Evolutionary conservation across 2,888 invertebrate genomes (phyloP), one percentile per base, ranked within the genome.

Genomic region (Phyllotreta striolata): DNA sequence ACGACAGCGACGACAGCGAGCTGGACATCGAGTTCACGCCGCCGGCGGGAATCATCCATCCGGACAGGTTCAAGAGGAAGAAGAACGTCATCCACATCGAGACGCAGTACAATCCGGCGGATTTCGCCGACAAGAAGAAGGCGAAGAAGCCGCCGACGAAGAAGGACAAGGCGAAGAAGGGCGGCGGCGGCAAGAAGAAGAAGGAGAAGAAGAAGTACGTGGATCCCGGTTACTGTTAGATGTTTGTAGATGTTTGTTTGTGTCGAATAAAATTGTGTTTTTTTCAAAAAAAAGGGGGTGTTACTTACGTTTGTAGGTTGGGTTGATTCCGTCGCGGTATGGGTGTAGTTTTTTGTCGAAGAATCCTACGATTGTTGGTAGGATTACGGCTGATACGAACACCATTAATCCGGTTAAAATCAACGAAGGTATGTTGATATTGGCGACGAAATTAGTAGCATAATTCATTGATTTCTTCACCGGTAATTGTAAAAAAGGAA

Each of bases 1-100:
- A 66, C 3, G 70, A 72, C 1, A 85, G 85, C 0, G 85, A 85
- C 58, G 88, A 89, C 65, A 87, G 86, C 1, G 89, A 89, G 62
- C 85, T 89, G 79, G 89, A 90, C 72, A 88, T 90, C 43, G 89
- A 89, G 64, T 89, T 90, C 57, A 90, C 89, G 0, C 89, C 90
- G 0, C 90, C 90, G 0, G 89, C 88, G 44, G 90, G 88, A 0
- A 83, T 89, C 41, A 87, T 89, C 55, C 87, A 86, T 69, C 83
- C 88, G 1, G 83, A 86, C 62, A 82, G 85, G 0, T 82, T 86
- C 7, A 76, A 75, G 61, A 78, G 74, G 62, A 77, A 76, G 54
- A 76, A 73, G 44, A 85, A 85, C 68, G 80, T 86, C 1, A 74
- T 76, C 8, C 86, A 88, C 67, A 84, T 83, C 0, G 87, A 87